A percentile compares a stretch with the other conserved stretches of the same genome.
Evolutionary conservation across 2,113 vertebrate genomes (phyloP).

Genomic region (Mohoua ochrocephala): DNA sequence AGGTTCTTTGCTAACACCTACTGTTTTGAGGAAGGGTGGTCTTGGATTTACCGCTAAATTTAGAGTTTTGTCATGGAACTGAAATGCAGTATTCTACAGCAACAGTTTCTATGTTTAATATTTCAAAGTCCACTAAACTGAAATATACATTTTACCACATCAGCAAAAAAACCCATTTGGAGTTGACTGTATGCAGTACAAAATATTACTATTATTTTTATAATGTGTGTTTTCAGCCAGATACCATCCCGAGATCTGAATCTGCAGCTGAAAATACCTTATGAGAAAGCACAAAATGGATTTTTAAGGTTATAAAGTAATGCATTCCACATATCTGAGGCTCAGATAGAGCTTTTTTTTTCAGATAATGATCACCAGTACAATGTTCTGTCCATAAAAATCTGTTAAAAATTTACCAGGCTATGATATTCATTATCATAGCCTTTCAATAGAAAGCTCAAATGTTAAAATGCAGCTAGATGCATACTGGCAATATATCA

Average conservation of each 20-base stretch:
- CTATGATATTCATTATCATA: not conserved
- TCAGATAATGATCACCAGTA: not conserved
- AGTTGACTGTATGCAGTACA: not conserved
- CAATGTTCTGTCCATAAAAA: not conserved
- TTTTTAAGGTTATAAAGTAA: constrained; percentile 14
- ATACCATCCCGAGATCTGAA: not conserved
- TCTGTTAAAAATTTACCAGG: constrained; percentile 30
- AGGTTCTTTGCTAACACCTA: not conserved
- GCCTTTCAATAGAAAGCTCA: not conserved
- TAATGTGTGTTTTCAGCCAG: not conserved
- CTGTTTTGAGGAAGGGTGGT: not conserved
- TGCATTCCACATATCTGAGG: not conserved
- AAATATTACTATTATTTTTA: not conserved
- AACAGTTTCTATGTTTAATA: not conserved
- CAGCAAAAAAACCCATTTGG: not conserved
- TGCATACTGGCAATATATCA: not conserved
- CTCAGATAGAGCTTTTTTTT: not conserved
- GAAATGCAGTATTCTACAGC: not conserved
- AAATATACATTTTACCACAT: not conserved
- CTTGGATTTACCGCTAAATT: not conserved
- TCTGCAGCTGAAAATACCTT: not conserved
- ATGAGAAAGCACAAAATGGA: not conserved
- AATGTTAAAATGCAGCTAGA: not conserved
- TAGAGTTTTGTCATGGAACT: not conserved
- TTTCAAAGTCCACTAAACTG: not conserved